Percentiles rank a stretch among this genome's conserved stretches.
Conservation (phyloP, 2,888 invertebrate genomes). For the Eumerus sabulonum region DNA sequence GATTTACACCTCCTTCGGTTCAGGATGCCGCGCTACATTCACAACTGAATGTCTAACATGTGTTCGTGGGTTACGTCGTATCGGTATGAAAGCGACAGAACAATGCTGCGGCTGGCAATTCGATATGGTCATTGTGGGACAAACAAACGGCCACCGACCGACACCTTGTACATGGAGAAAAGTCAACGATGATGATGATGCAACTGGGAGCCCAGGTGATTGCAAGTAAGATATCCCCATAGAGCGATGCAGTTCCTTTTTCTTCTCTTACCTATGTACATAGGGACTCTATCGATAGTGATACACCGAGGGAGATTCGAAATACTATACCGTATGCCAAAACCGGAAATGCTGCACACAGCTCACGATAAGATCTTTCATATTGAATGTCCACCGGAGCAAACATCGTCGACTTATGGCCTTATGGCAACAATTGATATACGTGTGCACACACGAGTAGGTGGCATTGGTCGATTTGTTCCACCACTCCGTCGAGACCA, state of each 20-base stretch:
- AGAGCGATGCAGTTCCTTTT: conserved; percentile 34
- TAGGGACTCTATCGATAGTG: conserved; percentile 32
- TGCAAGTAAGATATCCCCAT: conserved; percentile 61
- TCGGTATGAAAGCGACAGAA: conserved; percentile 52
- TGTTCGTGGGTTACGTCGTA: conserved; percentile 24
- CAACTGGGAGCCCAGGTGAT: conserved; percentile 64
- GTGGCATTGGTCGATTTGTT: conserved; percentile 55
- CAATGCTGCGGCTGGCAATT: conserved; percentile 55
- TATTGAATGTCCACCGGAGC: conserved; percentile 59
- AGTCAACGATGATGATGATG: conserved; percentile 37
- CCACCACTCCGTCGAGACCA: conserved; percentile 19
- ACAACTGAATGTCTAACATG: conserved; percentile 66
- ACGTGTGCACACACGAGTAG: conserved; percentile 29
- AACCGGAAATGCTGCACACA: conserved; percentile 66
- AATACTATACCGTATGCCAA: conserved; percentile 57
- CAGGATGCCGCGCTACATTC: conserved; percentile 35
- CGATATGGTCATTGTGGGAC: conserved; percentile 61
- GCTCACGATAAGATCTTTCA: conserved; percentile 60
- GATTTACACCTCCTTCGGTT: conserved; percentile 59
- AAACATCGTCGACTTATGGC: conserved; percentile 9
- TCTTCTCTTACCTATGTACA: conserved; percentile 58
- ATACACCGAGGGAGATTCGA: conserved; percentile 8
- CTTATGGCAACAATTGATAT: conserved; percentile 61
- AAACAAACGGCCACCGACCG: conserved; percentile 41
- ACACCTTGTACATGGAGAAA: conserved; percentile 37